phyloP scores from a whole-genome alignment of 2,113 vertebrate genomes.

The Tragelaphus buxtoni region DNA sequence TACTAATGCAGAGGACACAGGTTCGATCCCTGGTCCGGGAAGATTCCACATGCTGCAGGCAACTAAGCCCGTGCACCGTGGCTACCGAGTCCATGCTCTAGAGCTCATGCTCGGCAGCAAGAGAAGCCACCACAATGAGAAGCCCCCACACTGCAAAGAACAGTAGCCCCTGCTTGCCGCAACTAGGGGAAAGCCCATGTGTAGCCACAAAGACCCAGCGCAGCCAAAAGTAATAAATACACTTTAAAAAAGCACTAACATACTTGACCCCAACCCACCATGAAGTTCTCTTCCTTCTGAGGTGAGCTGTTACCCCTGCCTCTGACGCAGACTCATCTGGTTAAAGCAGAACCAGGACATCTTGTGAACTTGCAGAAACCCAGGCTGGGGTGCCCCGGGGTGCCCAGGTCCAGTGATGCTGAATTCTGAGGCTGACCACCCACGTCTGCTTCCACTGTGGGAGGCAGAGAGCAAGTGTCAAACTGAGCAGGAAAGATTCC shows the following conservation, averaged over 20 bases:
- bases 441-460: not conserved
- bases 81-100: not conserved
- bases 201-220: not conserved
- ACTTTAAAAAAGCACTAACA: not conserved
- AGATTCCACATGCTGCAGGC: not conserved
- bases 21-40: fast-evolving
- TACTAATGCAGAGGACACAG: fast-evolving
- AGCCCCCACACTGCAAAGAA: not conserved
- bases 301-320: not conserved
- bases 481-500: not conserved
- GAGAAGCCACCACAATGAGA: not conserved
- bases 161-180: not conserved
- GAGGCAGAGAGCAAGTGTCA: not conserved
- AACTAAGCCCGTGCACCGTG: not conserved
- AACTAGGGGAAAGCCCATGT: not conserved
- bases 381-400: not conserved
- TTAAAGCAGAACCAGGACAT: not conserved
- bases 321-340: not conserved
- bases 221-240: not conserved
- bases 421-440: not conserved
- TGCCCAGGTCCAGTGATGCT: not conserved
- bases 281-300: not conserved
- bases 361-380: not conserved
- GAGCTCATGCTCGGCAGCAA: fast-evolving
- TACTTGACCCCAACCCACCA: not conserved